Conservation (phyloP, 53 echinoderm and acorn worm species). For the Echinometra lucunter region DNA sequence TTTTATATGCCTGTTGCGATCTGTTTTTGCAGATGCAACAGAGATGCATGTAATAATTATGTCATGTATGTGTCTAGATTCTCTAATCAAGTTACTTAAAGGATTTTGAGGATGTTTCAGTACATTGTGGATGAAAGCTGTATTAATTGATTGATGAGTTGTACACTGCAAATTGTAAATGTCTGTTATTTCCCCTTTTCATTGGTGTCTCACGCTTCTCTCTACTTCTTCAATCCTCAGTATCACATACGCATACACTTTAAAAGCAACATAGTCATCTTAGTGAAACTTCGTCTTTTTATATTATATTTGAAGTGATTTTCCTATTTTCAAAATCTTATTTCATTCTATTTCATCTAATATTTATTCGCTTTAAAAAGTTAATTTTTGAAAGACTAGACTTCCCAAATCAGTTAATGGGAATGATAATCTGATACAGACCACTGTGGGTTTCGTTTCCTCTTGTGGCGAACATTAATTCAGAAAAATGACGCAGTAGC, state of each 20-base stretch:
- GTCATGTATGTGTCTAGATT: background rate
- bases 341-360: too few relatives aligned
- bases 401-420: background rate
- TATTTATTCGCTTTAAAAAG: too few relatives aligned
- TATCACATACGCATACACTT: background rate
- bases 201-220: background rate
- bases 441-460: background rate
- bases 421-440: background rate
- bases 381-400: background rate
- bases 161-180: background rate
- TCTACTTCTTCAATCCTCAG: background rate
- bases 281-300: background rate
- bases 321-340: too few relatives aligned
- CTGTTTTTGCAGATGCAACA: background rate
- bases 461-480: background rate
- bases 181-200: background rate
- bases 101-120: background rate
- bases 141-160: slow-evolving; percentile 3
- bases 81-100: background rate
- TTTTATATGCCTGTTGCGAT: too few relatives aligned
- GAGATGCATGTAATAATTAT: background rate
- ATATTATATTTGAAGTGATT: background rate
- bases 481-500: background rate
- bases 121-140: background rate
- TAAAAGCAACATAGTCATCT: background rate